Evolutionary conservation across 2,797 vertebrate genomes (phyloP).

Genomic region (Coilia nasus): DNA sequence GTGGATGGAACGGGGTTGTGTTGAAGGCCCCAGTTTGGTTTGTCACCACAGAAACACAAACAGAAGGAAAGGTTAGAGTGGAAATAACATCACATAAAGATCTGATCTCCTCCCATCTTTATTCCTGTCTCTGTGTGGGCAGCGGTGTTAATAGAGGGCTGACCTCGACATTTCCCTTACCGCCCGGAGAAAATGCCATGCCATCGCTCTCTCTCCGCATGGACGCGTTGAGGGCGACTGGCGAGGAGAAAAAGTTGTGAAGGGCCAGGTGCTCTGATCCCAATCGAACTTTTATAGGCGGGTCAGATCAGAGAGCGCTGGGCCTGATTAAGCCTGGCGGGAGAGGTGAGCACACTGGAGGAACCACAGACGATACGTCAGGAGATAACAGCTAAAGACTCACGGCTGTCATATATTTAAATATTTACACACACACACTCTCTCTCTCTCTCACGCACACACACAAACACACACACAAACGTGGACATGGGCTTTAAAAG

Average conservation of each 20-base stretch:
- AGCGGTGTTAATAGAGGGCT: constrained; percentile 48
- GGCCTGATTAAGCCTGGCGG: background rate
- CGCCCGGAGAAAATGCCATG: constrained; percentile 55
- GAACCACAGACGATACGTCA: background rate
- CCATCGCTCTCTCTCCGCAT: constrained; percentile 51
- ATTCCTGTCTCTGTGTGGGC: constrained; percentile 25
- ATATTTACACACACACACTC: background rate
- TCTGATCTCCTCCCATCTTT: constrained; percentile 28
- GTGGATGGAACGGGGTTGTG: background rate
- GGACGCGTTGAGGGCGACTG: constrained; percentile 36
- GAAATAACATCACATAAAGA: background rate
- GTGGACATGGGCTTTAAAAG: background rate
- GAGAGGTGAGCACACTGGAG: background rate
- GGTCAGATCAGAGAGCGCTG: background rate
- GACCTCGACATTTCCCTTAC: constrained; percentile 50
- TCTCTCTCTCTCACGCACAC: background rate
- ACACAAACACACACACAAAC: background rate
- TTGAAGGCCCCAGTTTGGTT: background rate
- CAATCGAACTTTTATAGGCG: background rate
- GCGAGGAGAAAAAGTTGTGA: constrained; percentile 33
- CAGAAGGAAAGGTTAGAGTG: background rate
- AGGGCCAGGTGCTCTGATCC: background rate
- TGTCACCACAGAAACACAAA: background rate
- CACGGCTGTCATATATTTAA: background rate
- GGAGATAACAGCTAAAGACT: background rate